Percentiles rank a stretch among this genome's conserved stretches.
Evolutionary conservation across 53 echinoderm and acorn worm species (phyloP).

Genomic region (Henricia sp.): DNA sequence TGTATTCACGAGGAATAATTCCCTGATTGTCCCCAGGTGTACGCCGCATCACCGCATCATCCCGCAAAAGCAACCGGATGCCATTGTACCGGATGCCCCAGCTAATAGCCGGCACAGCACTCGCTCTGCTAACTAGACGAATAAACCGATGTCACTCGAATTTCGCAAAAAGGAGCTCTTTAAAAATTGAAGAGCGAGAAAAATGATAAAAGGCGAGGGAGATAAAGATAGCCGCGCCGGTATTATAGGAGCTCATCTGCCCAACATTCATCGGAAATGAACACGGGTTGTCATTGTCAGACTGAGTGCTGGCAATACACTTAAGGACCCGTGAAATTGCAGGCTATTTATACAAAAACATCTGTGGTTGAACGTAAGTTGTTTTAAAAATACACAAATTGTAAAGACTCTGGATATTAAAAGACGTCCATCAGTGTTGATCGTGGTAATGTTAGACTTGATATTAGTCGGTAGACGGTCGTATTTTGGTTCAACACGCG

Average conservation of each 20-base stretch:
- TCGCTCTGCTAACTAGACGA: too few species aligned
- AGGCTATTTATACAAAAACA: too few species aligned
- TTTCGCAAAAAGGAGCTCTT: neutral
- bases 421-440: too few species aligned
- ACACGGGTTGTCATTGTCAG: slow-evolving; percentile 14
- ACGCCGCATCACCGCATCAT: neutral
- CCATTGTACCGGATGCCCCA: too few species aligned
- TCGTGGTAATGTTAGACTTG: too few species aligned
- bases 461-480: too few species aligned
- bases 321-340: slow-evolving; percentile 31
- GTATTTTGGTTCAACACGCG: too few species aligned
- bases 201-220: neutral
- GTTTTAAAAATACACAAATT: too few species aligned
- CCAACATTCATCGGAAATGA: slow-evolving; percentile 31
- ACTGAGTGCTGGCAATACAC: slow-evolving; percentile 45
- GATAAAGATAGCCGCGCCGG: slow-evolving; percentile 20
- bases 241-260: slow-evolving; percentile 24
- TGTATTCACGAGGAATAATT: slow-evolving; percentile 17
- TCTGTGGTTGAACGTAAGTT: too few species aligned
- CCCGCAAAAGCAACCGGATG: too few species aligned
- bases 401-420: too few species aligned
- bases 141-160: slow-evolving; percentile 24
- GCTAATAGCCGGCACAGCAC: too few species aligned
- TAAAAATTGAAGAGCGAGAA: neutral
- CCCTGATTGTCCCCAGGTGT: slow-evolving; percentile 35